Conservation (phyloP, 2,888 invertebrate genomes). For the Dinocampus coccinellae region DNA sequence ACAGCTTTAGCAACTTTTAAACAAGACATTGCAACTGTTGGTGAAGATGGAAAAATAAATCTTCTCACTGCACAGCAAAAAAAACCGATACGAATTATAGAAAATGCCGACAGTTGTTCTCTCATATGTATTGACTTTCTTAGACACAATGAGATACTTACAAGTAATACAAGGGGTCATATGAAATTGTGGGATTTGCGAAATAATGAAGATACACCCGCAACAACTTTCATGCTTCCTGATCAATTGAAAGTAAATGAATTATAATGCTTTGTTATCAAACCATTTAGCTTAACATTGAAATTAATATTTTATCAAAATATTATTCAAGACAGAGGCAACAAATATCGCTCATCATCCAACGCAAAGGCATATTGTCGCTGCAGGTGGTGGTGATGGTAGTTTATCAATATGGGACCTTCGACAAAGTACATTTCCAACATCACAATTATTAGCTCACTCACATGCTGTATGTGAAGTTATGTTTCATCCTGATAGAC, state of each 20-base stretch:
- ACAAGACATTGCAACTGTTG: conserved; percentile 84
- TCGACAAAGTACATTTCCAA: conserved; percentile 85
- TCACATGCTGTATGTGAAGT: conserved; percentile 85
- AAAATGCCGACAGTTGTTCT: conserved; percentile 85
- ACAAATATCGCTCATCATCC: conserved; percentile 87
- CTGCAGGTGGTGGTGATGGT: conserved; percentile 90
- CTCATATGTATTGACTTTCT: conserved; percentile 83
- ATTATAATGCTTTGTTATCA: conserved; percentile 10
- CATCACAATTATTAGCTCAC: conserved; percentile 85
- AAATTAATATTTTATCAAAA: background rate
- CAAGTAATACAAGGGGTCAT: conserved; percentile 89
- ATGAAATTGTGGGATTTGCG: conserved; percentile 92
- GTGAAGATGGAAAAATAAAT: conserved; percentile 85
- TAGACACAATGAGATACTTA: conserved; percentile 81
- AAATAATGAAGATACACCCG: conserved; percentile 74
- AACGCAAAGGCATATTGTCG: conserved; percentile 86
- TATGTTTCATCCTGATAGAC: conserved; percentile 87
- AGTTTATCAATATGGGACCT: conserved; percentile 92
- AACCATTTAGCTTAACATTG: conserved; percentile 2
- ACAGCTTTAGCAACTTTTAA: conserved; percentile 83
- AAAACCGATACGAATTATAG: conserved; percentile 71
- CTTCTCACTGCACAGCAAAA: conserved; percentile 72
- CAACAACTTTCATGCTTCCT: conserved; percentile 80
- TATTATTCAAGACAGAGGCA: conserved; percentile 74
- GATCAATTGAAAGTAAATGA: conserved; percentile 72